phyloP scores from a whole-genome alignment of 30 jellyfish, hydroid and myxozoan genomes.

The Hydra vulgaris region DNA sequence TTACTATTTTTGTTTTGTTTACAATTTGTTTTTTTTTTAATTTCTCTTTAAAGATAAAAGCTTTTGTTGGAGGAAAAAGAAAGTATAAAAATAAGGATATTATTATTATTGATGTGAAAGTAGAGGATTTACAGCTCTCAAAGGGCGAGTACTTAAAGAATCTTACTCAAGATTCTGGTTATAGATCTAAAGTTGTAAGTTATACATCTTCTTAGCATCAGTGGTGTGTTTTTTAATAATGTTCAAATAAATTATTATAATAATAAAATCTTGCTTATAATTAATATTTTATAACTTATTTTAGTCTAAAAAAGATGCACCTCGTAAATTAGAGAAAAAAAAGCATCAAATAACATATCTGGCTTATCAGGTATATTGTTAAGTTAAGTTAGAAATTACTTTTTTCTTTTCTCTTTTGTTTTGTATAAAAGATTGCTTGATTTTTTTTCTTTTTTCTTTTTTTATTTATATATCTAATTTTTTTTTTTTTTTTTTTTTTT shows the following conservation, averaged over 20 bases:
- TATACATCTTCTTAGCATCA: not conserved
- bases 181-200: constrained; percentile 8
- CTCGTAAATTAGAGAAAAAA: constrained; percentile 48
- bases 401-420: too few species aligned
- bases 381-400: too few species aligned
- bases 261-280: not conserved
- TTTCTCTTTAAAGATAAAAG: constrained; percentile 17
- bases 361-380: constrained; percentile 90
- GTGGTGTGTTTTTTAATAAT: not conserved
- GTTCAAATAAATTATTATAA: not conserved
- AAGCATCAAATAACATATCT: constrained; percentile 81
- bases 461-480: too few species aligned
- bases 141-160: constrained; percentile 29
- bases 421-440: too few species aligned
- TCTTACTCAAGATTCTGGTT: constrained; percentile 26
- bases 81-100: constrained; percentile 48
- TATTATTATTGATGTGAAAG: constrained; percentile 58
- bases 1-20: too few species aligned
- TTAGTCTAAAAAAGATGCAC: constrained; percentile 41
- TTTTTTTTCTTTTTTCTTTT: too few species aligned
- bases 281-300: not conserved
- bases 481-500: too few species aligned
- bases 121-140: constrained; percentile 46
- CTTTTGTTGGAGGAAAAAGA: constrained; percentile 57
- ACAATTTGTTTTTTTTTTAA: too few species aligned